Evolutionary conservation across 2,113 vertebrate genomes (phyloP), one percentile per base, ranked within the genome.

Genomic region (Brachionichthys hirsutus): DNA sequence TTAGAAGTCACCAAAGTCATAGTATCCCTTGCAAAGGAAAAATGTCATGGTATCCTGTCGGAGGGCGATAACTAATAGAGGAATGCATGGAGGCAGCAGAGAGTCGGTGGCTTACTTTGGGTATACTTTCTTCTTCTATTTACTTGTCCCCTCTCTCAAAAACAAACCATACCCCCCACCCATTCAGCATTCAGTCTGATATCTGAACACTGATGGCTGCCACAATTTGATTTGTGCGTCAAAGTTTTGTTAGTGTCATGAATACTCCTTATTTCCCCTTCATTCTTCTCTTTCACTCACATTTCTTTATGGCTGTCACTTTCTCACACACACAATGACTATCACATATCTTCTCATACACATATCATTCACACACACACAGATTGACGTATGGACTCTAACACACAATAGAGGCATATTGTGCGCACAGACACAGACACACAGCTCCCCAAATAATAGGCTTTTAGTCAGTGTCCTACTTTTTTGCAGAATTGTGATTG

Each of bases 401-500:
- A 49, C 47, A n/a, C n/a, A 36, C 20, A 22, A 22, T 49, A 35
- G 11, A 61, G 9, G 24, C 16, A 42, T 40, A 35, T 24, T 6
- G 16, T 9, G 60, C 24, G n/a, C n/a, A n/a, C n/a, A n/a, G n/a
- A n/a, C n/a, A n/a, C n/a, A n/a, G n/a, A n/a, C n/a, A 54, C 65
- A 52, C 16, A 55, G 44, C 14, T 66, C 51, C 51, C n/a, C 61
- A 54, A 63, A 45, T 57, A 50, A 54, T 71, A 66, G 66, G 78
- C 60, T 54, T 75, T 62, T 73, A 72, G 62, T 74, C 73, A 74
- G 57, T 68, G 77, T 70, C 77, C 70, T 63, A 66, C 63, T 75
- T 79, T n/a, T 75, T 53, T 48, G 17, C 38, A 47, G n/a, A 78
- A 70, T 56, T 53, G 48, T 74, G 66, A 70, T 54, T 47, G 38